Conservation (phyloP, 2,113 vertebrate genomes). For the Cygnus atratus region DNA sequence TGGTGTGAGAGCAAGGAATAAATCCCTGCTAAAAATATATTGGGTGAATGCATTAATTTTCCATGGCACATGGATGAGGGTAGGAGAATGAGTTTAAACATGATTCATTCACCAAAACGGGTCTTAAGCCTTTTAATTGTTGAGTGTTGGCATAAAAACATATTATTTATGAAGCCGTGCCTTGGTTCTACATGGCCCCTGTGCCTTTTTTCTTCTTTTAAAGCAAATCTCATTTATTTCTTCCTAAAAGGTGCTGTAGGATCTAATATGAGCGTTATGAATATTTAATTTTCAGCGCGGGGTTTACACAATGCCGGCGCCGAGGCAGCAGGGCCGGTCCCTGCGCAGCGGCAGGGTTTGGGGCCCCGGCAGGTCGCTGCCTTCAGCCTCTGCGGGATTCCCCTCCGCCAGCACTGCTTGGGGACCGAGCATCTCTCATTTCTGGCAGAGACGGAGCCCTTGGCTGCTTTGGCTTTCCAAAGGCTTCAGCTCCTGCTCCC, state of each 20-base stretch:
- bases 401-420: not conserved
- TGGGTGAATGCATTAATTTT: not conserved
- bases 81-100: slow-evolving; percentile 8
- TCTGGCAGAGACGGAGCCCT: not conserved
- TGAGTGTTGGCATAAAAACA: slow-evolving; percentile 38
- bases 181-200: slow-evolving; percentile 14
- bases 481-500: not conserved
- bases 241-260: slow-evolving; percentile 74
- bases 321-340: not conserved
- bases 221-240: slow-evolving; percentile 79
- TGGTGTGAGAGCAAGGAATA: not conserved
- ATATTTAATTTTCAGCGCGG: slow-evolving; percentile 79
- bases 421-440: not conserved
- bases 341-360: not conserved
- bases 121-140: slow-evolving; percentile 55
- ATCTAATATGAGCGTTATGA: slow-evolving; percentile 80
- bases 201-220: slow-evolving; percentile 65
- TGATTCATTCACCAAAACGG: slow-evolving; percentile 20
- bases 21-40: slow-evolving; percentile 35
- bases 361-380: not conserved
- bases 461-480: too few species aligned
- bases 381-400: not conserved
- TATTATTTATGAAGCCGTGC: slow-evolving; percentile 68
- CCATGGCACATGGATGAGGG: not conserved
- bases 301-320: slow-evolving; percentile 24